These are phyloP conservation scores for Phortica magna DNA, from an alignment of 2,888 invertebrate species.

Conservation along the genomic window DNA sequence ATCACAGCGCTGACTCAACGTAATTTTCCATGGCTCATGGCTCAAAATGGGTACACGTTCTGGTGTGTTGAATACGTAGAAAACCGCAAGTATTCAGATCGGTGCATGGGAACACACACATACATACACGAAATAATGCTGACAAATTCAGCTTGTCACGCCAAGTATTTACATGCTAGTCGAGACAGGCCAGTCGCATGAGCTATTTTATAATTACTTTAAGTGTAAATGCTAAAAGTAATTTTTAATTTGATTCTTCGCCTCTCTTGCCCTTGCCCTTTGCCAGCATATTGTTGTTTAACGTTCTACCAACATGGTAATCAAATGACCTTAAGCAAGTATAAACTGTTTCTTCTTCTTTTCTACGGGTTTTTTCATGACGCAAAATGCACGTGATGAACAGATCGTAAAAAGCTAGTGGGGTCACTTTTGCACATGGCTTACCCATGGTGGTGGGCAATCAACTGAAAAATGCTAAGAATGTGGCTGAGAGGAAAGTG, in stretches of 20 bases:
- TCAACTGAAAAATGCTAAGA: no score
- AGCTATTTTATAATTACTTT: slow-evolving; percentile 20
- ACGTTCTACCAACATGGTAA: neutral
- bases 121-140: neutral
- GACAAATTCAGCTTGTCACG: slow-evolving; percentile 52
- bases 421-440: no score
- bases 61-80: neutral
- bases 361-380: no score
- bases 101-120: no score
- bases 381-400: no score
- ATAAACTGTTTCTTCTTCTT: neutral
- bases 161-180: slow-evolving; percentile 30
- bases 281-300: no score
- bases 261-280: no score
- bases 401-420: no score
- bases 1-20: slow-evolving; percentile 18
- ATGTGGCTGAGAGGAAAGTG: no score
- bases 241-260: slow-evolving; percentile 1
- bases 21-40: slow-evolving; percentile 16
- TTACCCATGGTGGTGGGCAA: no score
- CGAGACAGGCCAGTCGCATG: neutral
- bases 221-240: slow-evolving; percentile 8
- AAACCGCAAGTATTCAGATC: neutral
- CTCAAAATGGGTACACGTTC: no score
- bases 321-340: slow-evolving; percentile 6